phyloP scores from a whole-genome alignment of 2,113 vertebrate genomes.

The Coryphaenoides rupestris region DNA sequence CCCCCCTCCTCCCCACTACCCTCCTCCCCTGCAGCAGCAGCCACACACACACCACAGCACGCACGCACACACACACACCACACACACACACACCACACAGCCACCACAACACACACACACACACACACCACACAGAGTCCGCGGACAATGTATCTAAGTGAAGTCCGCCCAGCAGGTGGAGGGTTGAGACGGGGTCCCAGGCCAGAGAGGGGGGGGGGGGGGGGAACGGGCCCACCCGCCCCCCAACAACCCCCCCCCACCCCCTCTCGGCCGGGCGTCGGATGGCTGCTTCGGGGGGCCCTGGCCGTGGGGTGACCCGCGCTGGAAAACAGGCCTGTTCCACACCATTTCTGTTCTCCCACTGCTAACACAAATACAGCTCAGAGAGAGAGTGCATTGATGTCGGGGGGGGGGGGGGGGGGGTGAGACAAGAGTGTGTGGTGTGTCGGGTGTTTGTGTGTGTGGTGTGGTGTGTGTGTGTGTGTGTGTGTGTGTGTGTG shows the following conservation, averaged over 20 bases:
- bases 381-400: too few species aligned
- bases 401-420: too few species aligned
- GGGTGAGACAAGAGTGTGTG: conserved; percentile 48
- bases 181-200: conserved; percentile 89
- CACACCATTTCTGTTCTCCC: conserved; percentile 82
- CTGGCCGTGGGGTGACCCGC: conserved; percentile 89
- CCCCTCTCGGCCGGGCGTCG: conserved; percentile 76
- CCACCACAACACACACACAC: too few species aligned
- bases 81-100: too few species aligned
- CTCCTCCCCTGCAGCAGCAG: conserved; percentile 59
- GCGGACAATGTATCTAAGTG: conserved; percentile 85
- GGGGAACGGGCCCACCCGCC: too few species aligned
- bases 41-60: too few species aligned
- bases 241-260: too few species aligned
- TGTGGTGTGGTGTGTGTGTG: conserved; percentile 15
- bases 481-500: conserved; percentile 30
- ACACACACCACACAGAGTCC: conserved; percentile 79
- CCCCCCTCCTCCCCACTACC: conserved; percentile 16
- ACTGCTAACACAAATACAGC: conserved; percentile 81
- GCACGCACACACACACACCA: too few species aligned
- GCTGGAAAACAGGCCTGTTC: conserved; percentile 78
- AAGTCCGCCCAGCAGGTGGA: conserved; percentile 93
- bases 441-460: conserved; percentile 32
- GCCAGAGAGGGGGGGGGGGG: conserved; percentile 83
- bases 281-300: conserved; percentile 75